phyloP scores from a whole-genome alignment of 2,888 invertebrate genomes.

The Andrena fulva region DNA sequence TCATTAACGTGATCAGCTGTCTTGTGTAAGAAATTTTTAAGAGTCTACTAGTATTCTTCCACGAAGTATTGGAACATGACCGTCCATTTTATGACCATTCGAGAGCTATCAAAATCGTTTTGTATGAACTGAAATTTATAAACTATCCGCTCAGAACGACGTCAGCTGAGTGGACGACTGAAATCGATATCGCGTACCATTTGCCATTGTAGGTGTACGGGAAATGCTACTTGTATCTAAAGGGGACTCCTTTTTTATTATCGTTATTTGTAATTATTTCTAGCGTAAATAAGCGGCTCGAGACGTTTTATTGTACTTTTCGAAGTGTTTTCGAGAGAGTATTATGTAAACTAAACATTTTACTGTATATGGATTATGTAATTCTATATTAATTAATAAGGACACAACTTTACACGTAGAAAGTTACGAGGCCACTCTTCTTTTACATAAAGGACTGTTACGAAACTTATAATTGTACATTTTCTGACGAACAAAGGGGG shows the following conservation, averaged over 20 bases:
- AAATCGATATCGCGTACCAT: conserved; percentile 58
- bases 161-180: conserved; percentile 62
- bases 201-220: conserved; percentile 51
- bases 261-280: conserved; percentile 35
- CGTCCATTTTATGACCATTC: conserved; percentile 52
- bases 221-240: conserved; percentile 31
- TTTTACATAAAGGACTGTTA: conserved; percentile 14
- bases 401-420: conserved; percentile 17
- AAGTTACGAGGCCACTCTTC: conserved; percentile 15
- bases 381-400: conserved; percentile 9
- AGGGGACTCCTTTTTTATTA: conserved; percentile 48
- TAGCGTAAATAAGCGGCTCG: conserved; percentile 16
- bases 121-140: conserved; percentile 31
- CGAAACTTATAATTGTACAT: conserved; percentile 4
- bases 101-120: conserved; percentile 38
- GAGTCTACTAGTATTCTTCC: conserved; percentile 42
- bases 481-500: neutral
- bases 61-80: conserved; percentile 62
- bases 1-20: conserved; percentile 31
- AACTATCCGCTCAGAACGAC: conserved; percentile 32
- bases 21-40: conserved; percentile 37
- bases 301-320: conserved; percentile 15
- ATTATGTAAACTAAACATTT: conserved; percentile 29
- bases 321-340: conserved; percentile 27
- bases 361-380: conserved; percentile 31